Conservation (phyloP, 2,888 invertebrate genomes). For the Xanthia icteritia region DNA sequence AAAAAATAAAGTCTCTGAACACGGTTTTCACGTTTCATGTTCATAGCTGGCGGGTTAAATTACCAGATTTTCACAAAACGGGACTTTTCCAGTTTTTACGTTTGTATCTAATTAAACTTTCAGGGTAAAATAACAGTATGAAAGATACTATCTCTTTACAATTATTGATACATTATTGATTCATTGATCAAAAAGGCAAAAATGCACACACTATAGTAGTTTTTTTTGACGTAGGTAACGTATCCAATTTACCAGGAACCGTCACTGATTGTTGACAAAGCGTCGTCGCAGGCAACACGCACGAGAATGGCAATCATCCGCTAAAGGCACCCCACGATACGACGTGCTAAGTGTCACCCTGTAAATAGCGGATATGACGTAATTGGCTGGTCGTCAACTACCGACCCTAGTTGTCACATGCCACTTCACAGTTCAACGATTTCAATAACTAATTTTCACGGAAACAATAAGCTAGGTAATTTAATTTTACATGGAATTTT, state of each 20-base stretch:
- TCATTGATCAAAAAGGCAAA: neutral
- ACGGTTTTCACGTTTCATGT: constrained; percentile 70
- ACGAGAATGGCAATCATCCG: constrained; percentile 49
- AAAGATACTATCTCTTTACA: neutral
- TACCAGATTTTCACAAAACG: constrained; percentile 43
- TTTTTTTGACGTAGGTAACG: neutral
- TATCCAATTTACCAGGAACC: neutral
- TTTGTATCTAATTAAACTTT: constrained; percentile 9
- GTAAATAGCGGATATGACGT: constrained; percentile 49
- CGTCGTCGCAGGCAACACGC: constrained; percentile 28
- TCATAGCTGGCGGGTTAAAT: constrained; percentile 60
- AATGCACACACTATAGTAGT: neutral
- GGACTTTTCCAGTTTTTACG: constrained; percentile 12
- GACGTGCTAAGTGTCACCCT: constrained; percentile 46
- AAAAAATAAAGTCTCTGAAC: constrained; percentile 77
- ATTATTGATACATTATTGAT: neutral
- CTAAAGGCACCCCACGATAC: constrained; percentile 32
- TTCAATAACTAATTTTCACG: constrained; percentile 12
- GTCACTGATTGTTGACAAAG: constrained; percentile 22
- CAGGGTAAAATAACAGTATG: constrained; percentile 2
- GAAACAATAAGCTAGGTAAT: neutral
- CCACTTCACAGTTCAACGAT: constrained; percentile 48
- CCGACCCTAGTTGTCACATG: constrained; percentile 37
- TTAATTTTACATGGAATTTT: neutral
- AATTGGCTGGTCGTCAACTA: constrained; percentile 50